Percentiles rank a stretch among this genome's conserved stretches.
These are phyloP conservation scores for Eulimnadia texana DNA, from an alignment of 1,140 invertebrate species.

Conservation along the genomic window DNA sequence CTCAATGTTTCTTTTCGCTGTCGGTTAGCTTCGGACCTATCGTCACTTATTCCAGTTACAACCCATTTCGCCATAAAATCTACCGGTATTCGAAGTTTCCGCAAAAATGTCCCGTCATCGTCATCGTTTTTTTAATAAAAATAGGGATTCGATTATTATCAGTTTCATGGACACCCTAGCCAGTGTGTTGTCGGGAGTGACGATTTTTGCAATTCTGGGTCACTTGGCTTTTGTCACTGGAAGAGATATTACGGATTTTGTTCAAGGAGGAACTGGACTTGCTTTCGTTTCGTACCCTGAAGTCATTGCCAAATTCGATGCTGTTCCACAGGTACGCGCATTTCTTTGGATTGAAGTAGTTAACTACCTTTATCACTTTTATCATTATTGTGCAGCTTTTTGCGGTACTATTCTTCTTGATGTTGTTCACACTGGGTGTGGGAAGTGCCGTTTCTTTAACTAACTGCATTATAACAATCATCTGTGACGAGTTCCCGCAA, in stretches of 20 bases:
- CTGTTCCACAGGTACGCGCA: slow-evolving; percentile 26
- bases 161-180: slow-evolving; percentile 37
- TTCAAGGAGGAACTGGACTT: slow-evolving; percentile 28
- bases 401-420: slow-evolving; percentile 37
- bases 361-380: no score
- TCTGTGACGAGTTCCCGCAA: slow-evolving; percentile 26
- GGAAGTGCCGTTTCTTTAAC: slow-evolving; percentile 23
- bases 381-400: slow-evolving; percentile 30
- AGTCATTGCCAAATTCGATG: slow-evolving; percentile 33
- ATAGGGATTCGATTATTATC: slow-evolving; percentile 35
- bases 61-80: slow-evolving; percentile 34
- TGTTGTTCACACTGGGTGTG: slow-evolving; percentile 27
- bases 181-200: slow-evolving; percentile 35
- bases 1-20: slow-evolving; percentile 39
- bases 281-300: slow-evolving; percentile 38
- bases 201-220: slow-evolving; percentile 36
- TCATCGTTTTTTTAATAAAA: slow-evolving; percentile 11
- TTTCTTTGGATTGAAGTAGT: no score
- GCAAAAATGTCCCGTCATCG: background rate
- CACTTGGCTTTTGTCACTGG: slow-evolving; percentile 28
- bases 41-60: slow-evolving; percentile 37
- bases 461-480: slow-evolving; percentile 25
- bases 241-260: slow-evolving; percentile 23
- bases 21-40: slow-evolving; percentile 36
- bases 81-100: slow-evolving; percentile 28